These are phyloP conservation scores for Pluvialis apricaria DNA, from an alignment of 2,113 vertebrate species.

Conservation along the genomic window DNA sequence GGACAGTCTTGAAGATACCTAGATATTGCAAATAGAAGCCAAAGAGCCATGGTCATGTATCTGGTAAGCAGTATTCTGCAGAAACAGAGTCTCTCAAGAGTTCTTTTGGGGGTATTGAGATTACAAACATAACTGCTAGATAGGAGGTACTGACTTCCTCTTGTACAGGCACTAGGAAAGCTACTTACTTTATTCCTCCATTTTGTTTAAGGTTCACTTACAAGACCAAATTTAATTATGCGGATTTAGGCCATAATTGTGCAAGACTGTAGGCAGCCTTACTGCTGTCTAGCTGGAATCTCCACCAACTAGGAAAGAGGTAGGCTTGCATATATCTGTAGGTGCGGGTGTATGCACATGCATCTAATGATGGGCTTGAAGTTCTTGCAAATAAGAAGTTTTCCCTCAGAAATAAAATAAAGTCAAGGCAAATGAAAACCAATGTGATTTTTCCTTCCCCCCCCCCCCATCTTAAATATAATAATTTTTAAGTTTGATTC, in stretches of 20 bases:
- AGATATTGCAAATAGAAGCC: not conserved
- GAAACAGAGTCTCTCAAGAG: not conserved
- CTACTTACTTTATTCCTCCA: not conserved
- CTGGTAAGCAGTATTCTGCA: not conserved
- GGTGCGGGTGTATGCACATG: not conserved
- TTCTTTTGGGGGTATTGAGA: not conserved
- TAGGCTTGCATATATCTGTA: not conserved
- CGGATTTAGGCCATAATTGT: not conserved
- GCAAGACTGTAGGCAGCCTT: not conserved
- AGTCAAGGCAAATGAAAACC: not conserved
- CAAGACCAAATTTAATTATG: not conserved
- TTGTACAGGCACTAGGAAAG: not conserved
- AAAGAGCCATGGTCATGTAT: not conserved
- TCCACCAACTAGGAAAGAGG: not conserved
- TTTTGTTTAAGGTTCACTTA: not conserved
- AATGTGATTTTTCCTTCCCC: not conserved
- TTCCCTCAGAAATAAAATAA: not conserved
- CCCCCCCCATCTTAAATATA: not conserved
- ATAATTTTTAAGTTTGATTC: not conserved
- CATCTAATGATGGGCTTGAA: not conserved
- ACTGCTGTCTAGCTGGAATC: not conserved
- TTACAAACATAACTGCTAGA: not conserved
- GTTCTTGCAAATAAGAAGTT: not conserved
- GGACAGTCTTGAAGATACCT: not conserved
- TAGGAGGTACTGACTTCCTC: not conserved